These are phyloP conservation scores for Micromesistius poutassou DNA, from an alignment of 2,797 vertebrate genomes.

Conservation along the genomic window DNA sequence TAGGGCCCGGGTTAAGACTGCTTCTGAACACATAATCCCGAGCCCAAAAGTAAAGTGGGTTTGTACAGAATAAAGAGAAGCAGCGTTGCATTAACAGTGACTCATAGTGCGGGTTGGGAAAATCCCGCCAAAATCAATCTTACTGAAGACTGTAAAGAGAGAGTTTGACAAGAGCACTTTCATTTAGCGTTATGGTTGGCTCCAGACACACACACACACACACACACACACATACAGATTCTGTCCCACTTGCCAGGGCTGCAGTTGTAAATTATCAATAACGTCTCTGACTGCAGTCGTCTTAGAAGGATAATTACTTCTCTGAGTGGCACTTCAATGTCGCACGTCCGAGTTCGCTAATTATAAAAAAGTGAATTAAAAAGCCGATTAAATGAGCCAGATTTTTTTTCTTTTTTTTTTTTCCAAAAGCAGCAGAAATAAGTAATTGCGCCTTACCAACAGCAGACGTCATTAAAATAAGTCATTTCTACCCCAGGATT, in stretches of 20 bases:
- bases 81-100: neutral
- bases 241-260: conserved; percentile 31
- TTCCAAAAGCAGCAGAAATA: neutral
- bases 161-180: neutral
- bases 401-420: neutral
- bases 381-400: conserved; percentile 7
- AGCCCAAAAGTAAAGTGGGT: neutral
- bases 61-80: neutral
- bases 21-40: neutral
- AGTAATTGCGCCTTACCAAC: neutral
- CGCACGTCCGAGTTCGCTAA: conserved; percentile 29
- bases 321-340: conserved; percentile 19
- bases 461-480: neutral
- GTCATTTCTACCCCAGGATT: neutral
- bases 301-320: conserved; percentile 41
- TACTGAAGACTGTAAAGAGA: conserved; percentile 5
- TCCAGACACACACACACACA: conserved; percentile 12
- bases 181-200: neutral
- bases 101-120: conserved; percentile 17
- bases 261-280: conserved; percentile 50
- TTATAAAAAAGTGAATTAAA: conserved; percentile 41
- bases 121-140: conserved; percentile 36
- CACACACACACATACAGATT: conserved; percentile 19
- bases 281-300: conserved; percentile 39
- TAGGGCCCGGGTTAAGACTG: no score